Conservation (phyloP, 37 sponge, comb jelly and placozoan species). For the Spongia lamella region DNA sequence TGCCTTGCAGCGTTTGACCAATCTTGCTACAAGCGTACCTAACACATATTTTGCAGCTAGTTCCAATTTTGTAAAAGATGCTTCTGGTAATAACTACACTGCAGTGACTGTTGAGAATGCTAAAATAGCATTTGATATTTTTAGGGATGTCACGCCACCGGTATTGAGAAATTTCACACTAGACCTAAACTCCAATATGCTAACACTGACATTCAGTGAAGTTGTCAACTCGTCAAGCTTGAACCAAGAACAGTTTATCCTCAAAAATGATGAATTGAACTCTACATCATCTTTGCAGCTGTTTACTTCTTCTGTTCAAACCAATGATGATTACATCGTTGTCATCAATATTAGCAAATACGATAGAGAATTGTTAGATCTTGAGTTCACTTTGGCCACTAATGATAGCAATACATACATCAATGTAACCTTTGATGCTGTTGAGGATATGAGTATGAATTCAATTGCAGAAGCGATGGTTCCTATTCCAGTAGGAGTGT, state of each 20-base stretch:
- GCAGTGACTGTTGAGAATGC: slow-evolving; percentile 19
- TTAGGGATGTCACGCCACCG: slow-evolving; percentile 59
- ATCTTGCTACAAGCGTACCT: slow-evolving; percentile 18
- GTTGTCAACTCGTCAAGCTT: slow-evolving; percentile 65
- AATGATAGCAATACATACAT: slow-evolving; percentile 72
- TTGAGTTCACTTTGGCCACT: slow-evolving; percentile 42
- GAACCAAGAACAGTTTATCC: slow-evolving; percentile 19
- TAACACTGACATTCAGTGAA: slow-evolving; percentile 82
- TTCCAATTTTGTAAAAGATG: slow-evolving; percentile 48
- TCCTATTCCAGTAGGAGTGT: slow-evolving; percentile 24
- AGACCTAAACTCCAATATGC: slow-evolving; percentile 46
- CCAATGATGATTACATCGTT: slow-evolving; percentile 59
- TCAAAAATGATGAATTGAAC: slow-evolving; percentile 36
- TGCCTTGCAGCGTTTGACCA: slow-evolving; percentile 41
- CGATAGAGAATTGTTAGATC: slow-evolving; percentile 69
- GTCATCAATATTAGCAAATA: slow-evolving; percentile 48
- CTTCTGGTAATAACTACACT: slow-evolving; percentile 38
- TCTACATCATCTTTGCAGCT: slow-evolving; percentile 39
- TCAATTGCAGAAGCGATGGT: slow-evolving; percentile 19
- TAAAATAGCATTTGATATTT: slow-evolving; percentile 15
- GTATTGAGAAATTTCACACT: slow-evolving; percentile 49
- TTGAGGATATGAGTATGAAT: slow-evolving; percentile 61
- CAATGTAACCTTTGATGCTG: slow-evolving; percentile 54
- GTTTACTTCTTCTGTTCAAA: slow-evolving; percentile 14
- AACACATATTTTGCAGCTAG: slow-evolving; percentile 62